Base-by-base conservation (phyloP, 2,797 vertebrate species). In the Caiman crocodilus region DNA sequence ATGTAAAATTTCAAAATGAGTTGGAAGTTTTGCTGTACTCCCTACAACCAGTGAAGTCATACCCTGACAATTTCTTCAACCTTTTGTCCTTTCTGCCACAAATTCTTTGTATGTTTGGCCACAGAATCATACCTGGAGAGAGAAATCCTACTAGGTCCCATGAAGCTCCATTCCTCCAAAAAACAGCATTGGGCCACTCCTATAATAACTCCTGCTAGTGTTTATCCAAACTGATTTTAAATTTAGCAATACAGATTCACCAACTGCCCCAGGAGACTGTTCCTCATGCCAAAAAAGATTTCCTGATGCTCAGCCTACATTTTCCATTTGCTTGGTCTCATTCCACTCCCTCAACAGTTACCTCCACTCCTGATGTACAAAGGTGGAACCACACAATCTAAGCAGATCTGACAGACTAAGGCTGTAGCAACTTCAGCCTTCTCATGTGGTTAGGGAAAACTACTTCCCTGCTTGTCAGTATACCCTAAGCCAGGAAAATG, bases 241-340 rank as follows among this genome's bases (percentile, higher is more conserved):
- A 32, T 61, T 12, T 6, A 87, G 80, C 78, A 73, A 79, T 28
- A 17, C 30, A 64, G 25, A 64, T 25, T 87, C 25, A 23, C 89
- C 90, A 65, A 0, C 14, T 59, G 87, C 92, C 89, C 82, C 89
- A 82, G 89, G 79, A 87, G 63, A 87, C 79, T 0, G 0, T 79
- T 93, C 59, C 89, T 85, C 91, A 56, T 87, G 82, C 30, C 61
- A 35, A 77, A 73, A 89, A 90, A 94, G 93, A 95, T 94, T 95
- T 96, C 95, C 95, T 94, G 96, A 95, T 5, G 2, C 75, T 83
- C 90, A 90, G 89, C 87, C 93, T 0, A 0, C 1, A 3, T 90
- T 17, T 94, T 94, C 93, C 94, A 0, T 35, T 94, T 92, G 82
- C 0, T 0, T 1, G 58, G 84, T 91, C 86, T 94, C 95, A 93